Base-by-base conservation (phyloP, 2,797 vertebrate genomes). In the Melanogrammus aeglefinus region DNA sequence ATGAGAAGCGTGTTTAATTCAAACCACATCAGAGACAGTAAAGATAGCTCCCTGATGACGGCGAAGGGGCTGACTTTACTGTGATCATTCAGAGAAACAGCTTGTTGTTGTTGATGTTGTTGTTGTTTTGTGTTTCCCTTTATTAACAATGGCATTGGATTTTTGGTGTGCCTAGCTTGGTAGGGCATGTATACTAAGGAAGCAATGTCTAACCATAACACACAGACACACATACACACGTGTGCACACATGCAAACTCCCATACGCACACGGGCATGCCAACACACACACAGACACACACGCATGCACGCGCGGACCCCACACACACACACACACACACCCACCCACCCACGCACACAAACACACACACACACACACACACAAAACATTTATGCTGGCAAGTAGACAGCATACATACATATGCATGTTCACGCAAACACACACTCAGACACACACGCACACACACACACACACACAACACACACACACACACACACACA, bases 401-500 rank as follows among this genome's bases (percentile, higher is more conserved):
- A 7, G 39, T 12, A 41, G 7, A 41, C 39, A 41, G 6, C 39
- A 41, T 24, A 41, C 35, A n/a, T 12, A 44, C 70, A n/a, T 41
- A 21, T n/a, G 12, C 13, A 35, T 21, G 24, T 27, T 6, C 38
- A 69, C 35, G 18, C 29, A 35, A 10, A 12, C n/a, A 70, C 24
- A 29, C 66, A 70, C 12, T 29, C 66, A 70, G 33, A 73, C 14
- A 36, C 72, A n/a, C 72, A 36, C 29, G 3, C 12, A 36, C 72
- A 27, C 73, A 27, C 21, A 41, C 36, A 27, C 72, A 33, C 33
- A 72, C 72, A 79, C 77, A 77, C n/a, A n/a, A 69, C 35, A 33
- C 29, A 35, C 2, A 12, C n/a, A 70, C 24, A 29, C 66, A 70
- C 12, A 13, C 66, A 70, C 18, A 73, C 14, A 36, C 72, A n/a